Base-by-base conservation (phyloP, 2,888 invertebrate species). In the Psylliodes chrysocephalus region DNA sequence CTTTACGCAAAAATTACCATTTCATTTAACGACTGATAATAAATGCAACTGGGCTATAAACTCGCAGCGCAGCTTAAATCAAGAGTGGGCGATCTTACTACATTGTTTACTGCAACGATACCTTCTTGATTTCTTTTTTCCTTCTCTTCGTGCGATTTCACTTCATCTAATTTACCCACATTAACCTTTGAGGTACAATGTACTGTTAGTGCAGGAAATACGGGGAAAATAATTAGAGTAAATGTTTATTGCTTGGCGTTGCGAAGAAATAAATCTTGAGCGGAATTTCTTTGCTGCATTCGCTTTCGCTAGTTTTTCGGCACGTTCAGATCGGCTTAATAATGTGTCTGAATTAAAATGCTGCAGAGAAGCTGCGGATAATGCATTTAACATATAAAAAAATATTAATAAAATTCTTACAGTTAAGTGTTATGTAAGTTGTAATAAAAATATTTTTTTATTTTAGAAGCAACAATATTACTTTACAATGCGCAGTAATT, bases 21-120 rank as follows among this genome's bases (percentile, higher is more conserved):
- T 14, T 35, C 10, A 3, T 6, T 35, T 14, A n/a, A 35, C 12
- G 35, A 1, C 6, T 22, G 22, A 22, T 35, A 35, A 5, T 3
- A 35, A 35, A 14, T 35, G 49, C 35, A 38, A 49, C 59, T 51
- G 59, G 17, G 35, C 55, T 63, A 52, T 60, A 40, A 53, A 56
- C 64, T 67, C 53, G 52, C 60, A 67, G 60, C 52, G 63, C 54
- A 44, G 42, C 56, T 66, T 49, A 60, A 64, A 60, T 66, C 63
- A 51, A 56, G 66, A 64, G 70, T 70, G 70, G 70, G 68, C 68
- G 68, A 67, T 55, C 63, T 63, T 46, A 63, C 63, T 57, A 63
- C 64, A 64, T 67, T 67, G 67, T 64, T 66, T 63, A 64, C 56
- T 42, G 67, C 64, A 67, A 67, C 67, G 64, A 64, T 67, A 62